Evolutionary conservation across 2,113 vertebrate species (phyloP), one percentile per base, ranked within the genome.

Genomic region (Notarius lentiginosus): DNA sequence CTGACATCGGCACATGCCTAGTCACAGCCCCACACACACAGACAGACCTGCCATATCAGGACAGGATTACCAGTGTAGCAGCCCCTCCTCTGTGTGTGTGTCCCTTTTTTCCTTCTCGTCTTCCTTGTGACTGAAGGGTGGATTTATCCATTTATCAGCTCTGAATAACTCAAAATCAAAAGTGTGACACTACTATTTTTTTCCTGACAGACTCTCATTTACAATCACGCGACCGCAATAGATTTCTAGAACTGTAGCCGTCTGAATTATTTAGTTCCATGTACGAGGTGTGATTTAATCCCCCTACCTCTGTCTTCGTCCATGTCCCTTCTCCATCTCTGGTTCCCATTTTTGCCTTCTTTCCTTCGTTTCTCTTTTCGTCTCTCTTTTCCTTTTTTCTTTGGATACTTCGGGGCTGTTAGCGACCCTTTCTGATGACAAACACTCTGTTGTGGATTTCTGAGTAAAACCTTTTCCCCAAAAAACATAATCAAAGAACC

Each of bases 71-170:
- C 55, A 88, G 89, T 88, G 85, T 91, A 89, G 92, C 90, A 92
- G 86, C 89, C 77, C 63, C 84, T 88, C 80, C 53, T 72, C 51
- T 60, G 53, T 60, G 51, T 56, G 10, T 60, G 20, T 84, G 30
- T 72, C 22, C 15, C 49, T 17, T 18, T 34, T 56, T 91, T 94
- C 94, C 94, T 93, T 91, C 0, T 92, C 90, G 95, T 96, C 96
- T 96, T 96, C 96, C 96, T 94, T 90, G 91, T 83, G 65, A 89
- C 83, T 88, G 89, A 86, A 87, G 94, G 81, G 65, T 89, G 81
- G 83, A 91, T 85, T 77, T 86, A 79, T 91, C 90, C 89, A 87
- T 92, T 90, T 47, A 27, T 85, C 72, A 76, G 84, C 53, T 85
- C 58, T 22, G 30, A 86, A 66, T 55, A 66, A 86, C 61, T 66